These are phyloP conservation scores for Trichopoda pennipes DNA, from an alignment of 2,888 invertebrate genomes.

Conservation along the genomic window DNA sequence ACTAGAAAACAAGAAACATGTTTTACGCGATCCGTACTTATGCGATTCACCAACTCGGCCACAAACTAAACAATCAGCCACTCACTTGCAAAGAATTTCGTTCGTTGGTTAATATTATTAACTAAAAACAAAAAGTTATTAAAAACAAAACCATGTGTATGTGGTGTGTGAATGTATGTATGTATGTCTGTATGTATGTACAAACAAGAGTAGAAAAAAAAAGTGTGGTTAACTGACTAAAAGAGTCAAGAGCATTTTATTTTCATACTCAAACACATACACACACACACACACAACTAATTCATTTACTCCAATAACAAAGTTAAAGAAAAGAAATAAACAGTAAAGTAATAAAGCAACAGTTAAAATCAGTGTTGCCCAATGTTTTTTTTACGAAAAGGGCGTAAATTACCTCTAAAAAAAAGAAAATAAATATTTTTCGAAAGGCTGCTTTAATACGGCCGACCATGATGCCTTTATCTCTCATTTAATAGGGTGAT, in stretches of 20 bases:
- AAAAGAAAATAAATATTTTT: too few species aligned
- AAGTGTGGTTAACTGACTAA: slow-evolving; percentile 56
- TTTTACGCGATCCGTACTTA: slow-evolving; percentile 45
- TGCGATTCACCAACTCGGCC: slow-evolving; percentile 38
- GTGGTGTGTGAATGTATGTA: too few species aligned
- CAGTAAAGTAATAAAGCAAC: slow-evolving; percentile 7
- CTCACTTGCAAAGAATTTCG: slow-evolving; percentile 70
- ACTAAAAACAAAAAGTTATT: slow-evolving; percentile 70
- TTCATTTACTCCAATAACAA: not conserved
- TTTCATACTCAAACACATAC: slow-evolving; percentile 25
- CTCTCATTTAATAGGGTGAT: too few species aligned
- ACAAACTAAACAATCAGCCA: slow-evolving; percentile 46
- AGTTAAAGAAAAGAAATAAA: slow-evolving; percentile 28
- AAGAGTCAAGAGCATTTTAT: slow-evolving; percentile 48
- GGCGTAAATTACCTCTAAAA: too few species aligned
- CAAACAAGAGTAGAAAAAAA: slow-evolving; percentile 50
- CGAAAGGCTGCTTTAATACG: too few species aligned
- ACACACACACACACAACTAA: not conserved
- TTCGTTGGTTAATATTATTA: slow-evolving; percentile 77
- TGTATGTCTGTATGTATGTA: not conserved
- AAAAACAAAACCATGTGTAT: slow-evolving; percentile 3
- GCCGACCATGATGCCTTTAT: too few species aligned
- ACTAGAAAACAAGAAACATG: not conserved
- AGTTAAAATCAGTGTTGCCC: slow-evolving; percentile 4
- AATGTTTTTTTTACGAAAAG: too few species aligned